Evolutionary conservation across 1,140 invertebrate species (phyloP).

Genomic region (Babylonia areolata): DNA sequence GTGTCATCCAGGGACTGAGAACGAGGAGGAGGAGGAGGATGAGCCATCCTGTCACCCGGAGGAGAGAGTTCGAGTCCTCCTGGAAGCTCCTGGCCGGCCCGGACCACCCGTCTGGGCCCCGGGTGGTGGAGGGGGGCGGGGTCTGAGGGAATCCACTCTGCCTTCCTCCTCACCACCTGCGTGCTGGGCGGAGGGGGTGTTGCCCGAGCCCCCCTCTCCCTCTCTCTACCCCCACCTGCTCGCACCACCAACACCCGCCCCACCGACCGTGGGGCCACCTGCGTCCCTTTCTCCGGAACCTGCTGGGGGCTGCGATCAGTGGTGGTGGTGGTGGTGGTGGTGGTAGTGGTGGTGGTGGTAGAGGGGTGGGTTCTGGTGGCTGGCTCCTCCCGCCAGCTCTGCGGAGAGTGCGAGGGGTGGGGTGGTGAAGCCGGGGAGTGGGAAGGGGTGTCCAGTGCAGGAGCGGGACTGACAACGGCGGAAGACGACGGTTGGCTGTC

Average conservation of each 20-base stretch:
- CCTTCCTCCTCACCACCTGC: conserved; percentile 27
- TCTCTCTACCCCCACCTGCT: not conserved
- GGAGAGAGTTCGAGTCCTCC: too few relatives aligned
- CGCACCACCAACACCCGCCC: not conserved
- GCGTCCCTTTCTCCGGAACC: not conserved
- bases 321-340: too few relatives aligned
- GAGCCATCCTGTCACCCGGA: too few relatives aligned
- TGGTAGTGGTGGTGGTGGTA: not conserved
- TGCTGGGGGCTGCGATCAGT: too few relatives aligned
- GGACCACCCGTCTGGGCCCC: too few relatives aligned
- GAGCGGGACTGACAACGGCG: not conserved
- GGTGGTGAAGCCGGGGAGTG: not conserved
- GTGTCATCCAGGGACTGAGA: too few relatives aligned
- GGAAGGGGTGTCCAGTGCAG: not conserved
- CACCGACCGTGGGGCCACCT: not conserved
- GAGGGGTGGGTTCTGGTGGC: too few relatives aligned
- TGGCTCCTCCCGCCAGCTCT: too few relatives aligned
- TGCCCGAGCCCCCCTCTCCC: not conserved
- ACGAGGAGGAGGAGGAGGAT: too few relatives aligned
- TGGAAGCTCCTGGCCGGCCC: too few relatives aligned
- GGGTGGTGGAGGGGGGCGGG: too few relatives aligned
- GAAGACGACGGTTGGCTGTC: not conserved
- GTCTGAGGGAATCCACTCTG: conserved; percentile 43
- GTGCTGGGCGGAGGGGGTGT: conserved; percentile 12
- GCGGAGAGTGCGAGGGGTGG: not conserved